These are phyloP conservation scores for Phalacrocorax carbo DNA, from an alignment of 2,113 vertebrate species.

Conservation along the genomic window DNA sequence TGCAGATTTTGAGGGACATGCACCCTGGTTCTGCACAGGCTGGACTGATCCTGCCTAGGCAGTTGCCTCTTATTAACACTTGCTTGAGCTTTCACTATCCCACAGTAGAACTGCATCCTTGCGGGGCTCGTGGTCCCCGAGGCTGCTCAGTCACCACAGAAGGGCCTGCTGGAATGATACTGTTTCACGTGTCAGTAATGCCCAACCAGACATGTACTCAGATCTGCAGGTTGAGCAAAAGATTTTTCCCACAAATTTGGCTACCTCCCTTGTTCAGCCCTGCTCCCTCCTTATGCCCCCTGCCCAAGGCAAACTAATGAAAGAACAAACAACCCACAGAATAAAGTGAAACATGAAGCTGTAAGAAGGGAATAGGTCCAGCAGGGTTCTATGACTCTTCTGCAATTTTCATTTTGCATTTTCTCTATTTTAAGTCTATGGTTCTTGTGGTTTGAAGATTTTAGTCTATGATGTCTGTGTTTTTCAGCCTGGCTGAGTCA, in stretches of 20 bases:
- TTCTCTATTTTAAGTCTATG: neutral
- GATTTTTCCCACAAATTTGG: neutral
- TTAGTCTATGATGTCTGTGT: neutral
- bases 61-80: neutral
- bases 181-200: neutral
- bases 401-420: neutral
- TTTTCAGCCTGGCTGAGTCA: neutral
- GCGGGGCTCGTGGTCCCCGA: rapidly evolving
- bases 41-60: neutral
- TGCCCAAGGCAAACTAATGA: neutral
- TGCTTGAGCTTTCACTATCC: neutral
- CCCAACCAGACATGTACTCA: neutral
- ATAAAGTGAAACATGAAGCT: neutral
- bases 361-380: neutral
- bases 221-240: neutral
- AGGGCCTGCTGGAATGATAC: neutral
- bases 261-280: neutral
- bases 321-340: neutral
- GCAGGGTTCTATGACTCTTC: neutral
- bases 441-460: too few relatives aligned
- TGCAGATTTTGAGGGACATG: neutral
- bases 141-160: neutral
- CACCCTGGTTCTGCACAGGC: neutral
- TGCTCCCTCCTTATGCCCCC: neutral
- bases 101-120: neutral